A percentile compares a stretch with the other conserved stretches of the same genome.
phyloP scores from a whole-genome alignment of 2,113 vertebrate species.

The Hydrolagus affinis region DNA sequence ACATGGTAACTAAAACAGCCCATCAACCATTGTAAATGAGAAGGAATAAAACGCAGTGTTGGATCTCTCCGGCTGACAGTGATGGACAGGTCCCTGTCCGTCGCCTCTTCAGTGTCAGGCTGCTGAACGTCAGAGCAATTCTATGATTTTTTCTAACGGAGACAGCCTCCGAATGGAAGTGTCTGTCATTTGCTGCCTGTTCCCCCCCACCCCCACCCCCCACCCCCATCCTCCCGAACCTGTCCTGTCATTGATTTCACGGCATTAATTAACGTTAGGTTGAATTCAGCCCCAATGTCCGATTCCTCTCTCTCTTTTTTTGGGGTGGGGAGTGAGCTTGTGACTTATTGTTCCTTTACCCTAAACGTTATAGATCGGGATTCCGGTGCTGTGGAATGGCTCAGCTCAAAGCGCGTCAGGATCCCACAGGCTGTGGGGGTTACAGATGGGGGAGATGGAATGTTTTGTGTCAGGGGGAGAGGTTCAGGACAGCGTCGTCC shows the following conservation, averaged over 20 bases:
- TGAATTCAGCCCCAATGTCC: constrained; percentile 57
- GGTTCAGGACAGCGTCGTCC: no score
- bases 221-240: no score
- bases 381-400: constrained; percentile 60
- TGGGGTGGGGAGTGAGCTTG: no score
- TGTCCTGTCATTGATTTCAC: constrained; percentile 69
- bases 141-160: constrained; percentile 41
- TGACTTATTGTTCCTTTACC: no score
- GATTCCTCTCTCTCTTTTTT: constrained; percentile 59
- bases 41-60: neutral
- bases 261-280: constrained; percentile 69
- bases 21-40: neutral
- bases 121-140: constrained; percentile 30
- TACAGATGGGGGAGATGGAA: constrained; percentile 12
- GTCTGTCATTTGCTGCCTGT: constrained; percentile 71
- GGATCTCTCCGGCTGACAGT: constrained; percentile 37
- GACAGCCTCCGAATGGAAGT: constrained; percentile 48
- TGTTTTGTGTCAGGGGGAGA: neutral
- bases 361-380: constrained; percentile 59
- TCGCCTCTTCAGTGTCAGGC: constrained; percentile 31
- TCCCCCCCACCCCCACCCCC: no score
- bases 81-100: constrained; percentile 36
- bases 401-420: constrained; percentile 56
- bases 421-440: constrained; percentile 45
- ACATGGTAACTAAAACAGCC: neutral